Evolutionary conservation across 53 echinoderm and acorn worm species (phyloP).

Genomic region (Henricia sp.): DNA sequence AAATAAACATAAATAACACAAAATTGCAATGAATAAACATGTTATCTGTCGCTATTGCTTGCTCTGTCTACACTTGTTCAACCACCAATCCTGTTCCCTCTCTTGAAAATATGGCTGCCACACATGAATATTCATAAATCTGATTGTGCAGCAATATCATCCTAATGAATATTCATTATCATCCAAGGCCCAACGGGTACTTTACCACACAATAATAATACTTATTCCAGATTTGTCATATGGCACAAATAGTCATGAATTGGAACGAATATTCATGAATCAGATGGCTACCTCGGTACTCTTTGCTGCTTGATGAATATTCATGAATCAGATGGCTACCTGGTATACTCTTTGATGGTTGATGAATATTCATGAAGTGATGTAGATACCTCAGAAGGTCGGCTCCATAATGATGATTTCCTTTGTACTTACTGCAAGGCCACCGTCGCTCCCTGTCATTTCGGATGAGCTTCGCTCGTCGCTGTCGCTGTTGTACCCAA

Average conservation of each 20-base stretch:
- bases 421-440: constrained; percentile 77
- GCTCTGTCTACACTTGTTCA: constrained; percentile 34
- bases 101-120: constrained; percentile 54
- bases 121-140: constrained; percentile 31
- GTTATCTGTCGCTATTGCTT: constrained; percentile 41
- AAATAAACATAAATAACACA: constrained; percentile 28
- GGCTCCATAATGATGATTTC: constrained; percentile 55
- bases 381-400: constrained; percentile 40
- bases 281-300: too few species aligned
- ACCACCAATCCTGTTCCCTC: constrained; percentile 1
- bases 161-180: too few species aligned
- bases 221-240: too few species aligned
- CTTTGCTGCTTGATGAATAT: too few species aligned
- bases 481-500: constrained; percentile 97
- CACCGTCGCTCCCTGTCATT: constrained; percentile 87
- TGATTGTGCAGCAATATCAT: too few species aligned
- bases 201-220: too few species aligned
- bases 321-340: too few species aligned
- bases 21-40: neutral
- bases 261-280: too few species aligned
- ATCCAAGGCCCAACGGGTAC: too few species aligned
- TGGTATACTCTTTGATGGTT: too few species aligned
- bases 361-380: constrained; percentile 37
- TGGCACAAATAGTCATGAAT: too few species aligned
- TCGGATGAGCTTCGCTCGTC: constrained; percentile 85